phyloP scores from a whole-genome alignment of 2,888 invertebrate species.

The Stramonita haemastoma region DNA sequence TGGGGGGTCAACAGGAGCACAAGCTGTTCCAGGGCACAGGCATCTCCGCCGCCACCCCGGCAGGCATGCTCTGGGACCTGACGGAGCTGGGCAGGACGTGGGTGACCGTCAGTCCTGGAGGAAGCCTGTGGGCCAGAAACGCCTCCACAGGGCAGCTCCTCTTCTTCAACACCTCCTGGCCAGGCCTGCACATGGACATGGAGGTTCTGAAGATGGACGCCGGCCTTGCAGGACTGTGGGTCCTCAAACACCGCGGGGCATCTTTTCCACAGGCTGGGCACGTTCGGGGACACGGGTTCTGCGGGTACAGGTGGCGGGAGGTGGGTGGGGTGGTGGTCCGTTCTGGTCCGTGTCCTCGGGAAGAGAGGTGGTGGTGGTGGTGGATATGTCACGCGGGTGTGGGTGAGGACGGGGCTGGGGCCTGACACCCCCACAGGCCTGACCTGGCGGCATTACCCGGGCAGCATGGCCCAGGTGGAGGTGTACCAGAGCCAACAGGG shows the following conservation, averaged over 20 bases:
- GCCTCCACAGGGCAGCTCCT: too few species aligned
- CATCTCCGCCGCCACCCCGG: neutral
- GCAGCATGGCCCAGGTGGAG: neutral
- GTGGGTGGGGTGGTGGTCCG: neutral
- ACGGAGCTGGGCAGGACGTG: neutral
- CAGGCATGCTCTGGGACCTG: neutral
- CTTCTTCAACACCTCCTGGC: too few species aligned
- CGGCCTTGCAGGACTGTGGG: too few species aligned
- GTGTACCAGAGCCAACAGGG: neutral
- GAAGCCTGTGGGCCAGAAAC: neutral
- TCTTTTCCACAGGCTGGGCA: too few species aligned
- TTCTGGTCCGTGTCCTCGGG: neutral
- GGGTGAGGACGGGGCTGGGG: neutral
- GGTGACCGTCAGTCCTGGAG: conserved; percentile 9
- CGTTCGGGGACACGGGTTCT: too few species aligned
- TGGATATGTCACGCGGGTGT: neutral
- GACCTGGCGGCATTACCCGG: neutral
- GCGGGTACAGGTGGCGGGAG: neutral
- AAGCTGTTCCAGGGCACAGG: neutral
- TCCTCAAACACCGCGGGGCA: too few species aligned
- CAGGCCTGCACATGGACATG: too few species aligned
- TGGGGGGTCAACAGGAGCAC: neutral
- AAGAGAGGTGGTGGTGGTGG: neutral
- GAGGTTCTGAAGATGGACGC: too few species aligned
- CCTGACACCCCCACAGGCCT: neutral